Base-by-base conservation (phyloP, 2,113 vertebrate species). In the Gadus macrocephalus region DNA sequence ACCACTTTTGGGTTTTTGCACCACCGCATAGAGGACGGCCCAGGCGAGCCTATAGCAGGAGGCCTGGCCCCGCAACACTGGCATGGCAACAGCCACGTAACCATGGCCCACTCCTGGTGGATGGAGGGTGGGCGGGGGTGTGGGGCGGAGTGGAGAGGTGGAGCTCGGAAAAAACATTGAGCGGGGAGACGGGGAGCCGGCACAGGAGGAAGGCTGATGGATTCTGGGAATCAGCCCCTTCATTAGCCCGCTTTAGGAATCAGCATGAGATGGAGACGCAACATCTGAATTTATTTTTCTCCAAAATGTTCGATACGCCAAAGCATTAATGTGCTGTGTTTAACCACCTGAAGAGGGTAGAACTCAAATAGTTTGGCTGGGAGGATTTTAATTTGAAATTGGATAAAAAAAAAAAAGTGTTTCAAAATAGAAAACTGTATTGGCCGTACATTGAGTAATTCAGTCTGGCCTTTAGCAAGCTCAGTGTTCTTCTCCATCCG, bases 31-130 rank as follows among this genome's bases (percentile, higher is more conserved):
- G 42, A 11, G 42, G 42, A 49, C 5, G n/a, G 55, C 55, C 15
- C 15, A 17, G 55, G 55, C 55, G 64, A 71, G 76, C 73, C 73
- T 77, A 58, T 64, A 56, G 74, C 58, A 17, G 61, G 35, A 63
- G 66, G 73, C 68, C 69, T 38, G 53, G 71, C 56, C 67, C 79
- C 66, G 62, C 42, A 38, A 71, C 27, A 53, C 75, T 53, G 59
- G 76, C 87, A 85, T 83, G 83, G 82, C 82, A 85, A 85, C 85
- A 84, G 82, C 74, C 68, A 79, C 74, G 71, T 81, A 83, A 83
- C 82, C 74, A 73, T 61, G 78, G 72, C 58, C 71, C 66, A 75
- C 78, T 74, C 74, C 72, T 71, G 72, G 68, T 78, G 68, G 78
- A 74, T 78, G 67, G 73, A 68, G 76, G 64, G 73, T 68, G 62